Conservation (phyloP, 2,113 vertebrate species). For the Falcunculus frontatus region DNA sequence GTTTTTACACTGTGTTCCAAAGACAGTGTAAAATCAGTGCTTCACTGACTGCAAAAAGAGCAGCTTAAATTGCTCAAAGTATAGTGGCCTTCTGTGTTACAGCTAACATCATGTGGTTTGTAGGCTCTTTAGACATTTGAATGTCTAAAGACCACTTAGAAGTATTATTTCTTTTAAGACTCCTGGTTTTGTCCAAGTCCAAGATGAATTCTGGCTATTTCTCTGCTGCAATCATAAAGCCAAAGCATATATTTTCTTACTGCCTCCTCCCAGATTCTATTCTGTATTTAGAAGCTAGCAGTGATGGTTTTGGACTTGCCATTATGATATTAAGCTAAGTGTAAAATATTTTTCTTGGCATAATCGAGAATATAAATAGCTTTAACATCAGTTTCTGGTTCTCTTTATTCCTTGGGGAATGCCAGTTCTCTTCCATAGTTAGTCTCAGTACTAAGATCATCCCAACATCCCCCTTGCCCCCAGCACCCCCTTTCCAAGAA, state of each 20-base stretch:
- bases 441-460: background rate
- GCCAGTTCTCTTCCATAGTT: background rate
- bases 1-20: background rate
- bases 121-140: background rate
- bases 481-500: background rate
- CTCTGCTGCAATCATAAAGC: constrained; percentile 26
- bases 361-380: constrained; percentile 34
- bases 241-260: constrained; percentile 65
- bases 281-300: constrained; percentile 63
- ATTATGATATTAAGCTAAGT: constrained; percentile 41
- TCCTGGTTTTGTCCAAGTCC: constrained; percentile 32
- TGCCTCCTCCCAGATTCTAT: constrained; percentile 55
- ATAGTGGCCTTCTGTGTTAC: background rate
- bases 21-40: background rate
- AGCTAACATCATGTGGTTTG: background rate
- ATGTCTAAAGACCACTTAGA: background rate
- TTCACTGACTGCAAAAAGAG: background rate
- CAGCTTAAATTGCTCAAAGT: background rate
- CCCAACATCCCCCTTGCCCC: background rate
- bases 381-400: constrained; percentile 28
- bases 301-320: constrained; percentile 42
- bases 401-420: background rate
- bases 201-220: constrained; percentile 20
- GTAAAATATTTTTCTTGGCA: constrained; percentile 60
- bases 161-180: constrained; percentile 1